phyloP scores from a whole-genome alignment of 2,113 vertebrate species.

The Heptranchias perlo region DNA sequence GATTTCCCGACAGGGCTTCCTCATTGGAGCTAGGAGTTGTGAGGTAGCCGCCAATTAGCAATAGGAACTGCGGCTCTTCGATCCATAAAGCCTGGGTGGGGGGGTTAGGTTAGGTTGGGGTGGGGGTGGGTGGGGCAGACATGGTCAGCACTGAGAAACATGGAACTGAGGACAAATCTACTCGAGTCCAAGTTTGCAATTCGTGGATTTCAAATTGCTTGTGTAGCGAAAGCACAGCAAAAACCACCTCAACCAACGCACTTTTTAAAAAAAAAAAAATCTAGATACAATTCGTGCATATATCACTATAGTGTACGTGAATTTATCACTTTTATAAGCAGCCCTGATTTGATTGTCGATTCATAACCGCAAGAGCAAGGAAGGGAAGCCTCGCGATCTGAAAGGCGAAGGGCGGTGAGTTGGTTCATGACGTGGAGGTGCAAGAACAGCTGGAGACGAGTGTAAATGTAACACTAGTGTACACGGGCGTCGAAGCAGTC shows the following conservation, averaged over 20 bases:
- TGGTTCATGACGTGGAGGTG: background rate
- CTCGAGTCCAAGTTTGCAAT: background rate
- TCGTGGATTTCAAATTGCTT: background rate
- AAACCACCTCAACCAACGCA: background rate
- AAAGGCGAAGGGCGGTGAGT: background rate
- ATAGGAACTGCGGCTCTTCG: background rate
- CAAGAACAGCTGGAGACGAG: background rate
- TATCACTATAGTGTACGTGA: conserved; percentile 14
- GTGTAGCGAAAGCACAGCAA: background rate
- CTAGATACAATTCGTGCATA: conserved; percentile 4
- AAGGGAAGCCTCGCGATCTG: background rate
- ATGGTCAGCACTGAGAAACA: background rate
- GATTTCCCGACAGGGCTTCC: background rate
- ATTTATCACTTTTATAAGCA: background rate
- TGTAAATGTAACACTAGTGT: background rate
- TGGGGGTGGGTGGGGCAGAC: background rate
- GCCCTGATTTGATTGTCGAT: background rate
- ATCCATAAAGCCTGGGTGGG: background rate
- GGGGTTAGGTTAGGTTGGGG: too few species aligned
- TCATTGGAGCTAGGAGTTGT: background rate
- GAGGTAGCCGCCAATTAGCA: background rate
- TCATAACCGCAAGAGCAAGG: background rate
- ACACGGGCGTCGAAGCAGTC: background rate
- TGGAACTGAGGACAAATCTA: background rate
- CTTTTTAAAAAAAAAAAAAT: background rate